phyloP scores from a whole-genome alignment of 2,797 vertebrate genomes.

The Intellagama lesueurii region DNA sequence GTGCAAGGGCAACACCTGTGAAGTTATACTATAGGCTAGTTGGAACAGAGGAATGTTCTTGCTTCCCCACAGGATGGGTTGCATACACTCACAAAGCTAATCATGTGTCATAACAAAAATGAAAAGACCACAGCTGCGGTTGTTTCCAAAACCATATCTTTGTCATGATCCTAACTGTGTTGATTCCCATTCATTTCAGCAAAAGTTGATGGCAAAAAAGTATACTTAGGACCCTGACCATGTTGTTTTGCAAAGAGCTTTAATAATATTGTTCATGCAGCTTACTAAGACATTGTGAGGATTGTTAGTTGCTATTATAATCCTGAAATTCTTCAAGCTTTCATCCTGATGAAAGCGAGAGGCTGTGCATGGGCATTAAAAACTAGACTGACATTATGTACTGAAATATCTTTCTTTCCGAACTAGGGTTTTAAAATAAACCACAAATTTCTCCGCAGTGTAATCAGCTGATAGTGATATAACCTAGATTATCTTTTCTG shows the following conservation, averaged over 20 bases:
- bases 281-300: slow-evolving; percentile 29
- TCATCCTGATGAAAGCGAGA: slow-evolving; percentile 58
- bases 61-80: neutral
- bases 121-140: too few species aligned
- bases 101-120: neutral
- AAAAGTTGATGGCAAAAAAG: neutral
- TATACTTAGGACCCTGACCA: neutral
- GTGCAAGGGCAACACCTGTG: neutral
- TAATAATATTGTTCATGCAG: slow-evolving; percentile 8
- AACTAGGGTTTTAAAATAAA: slow-evolving; percentile 77
- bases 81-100: neutral
- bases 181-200: neutral
- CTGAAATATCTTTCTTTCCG: slow-evolving; percentile 65
- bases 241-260: neutral
- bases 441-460: slow-evolving; percentile 68
- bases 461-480: slow-evolving; percentile 74
- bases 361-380: slow-evolving; percentile 58
- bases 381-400: slow-evolving; percentile 59
- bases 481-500: slow-evolving; percentile 78
- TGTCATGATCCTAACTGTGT: neutral
- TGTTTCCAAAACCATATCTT: neutral
- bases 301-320: slow-evolving; percentile 45
- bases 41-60: neutral
- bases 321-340: slow-evolving; percentile 46
- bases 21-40: neutral